A percentile compares a stretch with the other conserved stretches of the same genome.
These are phyloP conservation scores for Gracilinanus agilis DNA, from an alignment of 2,113 vertebrate genomes.

Conservation along the genomic window DNA sequence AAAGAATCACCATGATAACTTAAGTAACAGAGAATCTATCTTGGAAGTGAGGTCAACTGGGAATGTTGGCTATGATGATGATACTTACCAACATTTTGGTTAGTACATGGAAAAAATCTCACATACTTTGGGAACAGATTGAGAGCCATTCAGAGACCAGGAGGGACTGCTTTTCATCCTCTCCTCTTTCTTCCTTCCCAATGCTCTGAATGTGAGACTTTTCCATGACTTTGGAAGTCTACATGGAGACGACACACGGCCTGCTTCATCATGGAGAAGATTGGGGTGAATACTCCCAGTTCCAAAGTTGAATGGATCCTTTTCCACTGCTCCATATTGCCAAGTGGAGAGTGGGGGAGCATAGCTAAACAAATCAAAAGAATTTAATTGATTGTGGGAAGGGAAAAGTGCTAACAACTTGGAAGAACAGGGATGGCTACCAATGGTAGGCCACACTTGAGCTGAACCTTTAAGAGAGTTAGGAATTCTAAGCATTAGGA, in stretches of 20 bases:
- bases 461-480: neutral
- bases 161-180: neutral
- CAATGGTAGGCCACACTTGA: neutral
- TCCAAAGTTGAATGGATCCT: neutral
- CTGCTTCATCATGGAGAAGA: neutral
- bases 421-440: neutral
- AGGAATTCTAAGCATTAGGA: neutral
- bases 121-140: slow-evolving; percentile 6
- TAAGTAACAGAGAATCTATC: neutral
- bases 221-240: neutral
- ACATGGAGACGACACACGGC: neutral
- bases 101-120: neutral
- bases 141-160: neutral
- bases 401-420: neutral
- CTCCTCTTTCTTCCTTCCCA: neutral
- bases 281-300: neutral
- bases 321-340: neutral
- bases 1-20: neutral
- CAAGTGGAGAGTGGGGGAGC: neutral
- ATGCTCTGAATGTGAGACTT: neutral
- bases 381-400: neutral
- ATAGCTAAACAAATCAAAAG: neutral
- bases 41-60: neutral
- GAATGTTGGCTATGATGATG: neutral
- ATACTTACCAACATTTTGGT: neutral